Evolutionary conservation across 2,888 invertebrate genomes (phyloP).

Genomic region (Zootermopsis nevadensis): DNA sequence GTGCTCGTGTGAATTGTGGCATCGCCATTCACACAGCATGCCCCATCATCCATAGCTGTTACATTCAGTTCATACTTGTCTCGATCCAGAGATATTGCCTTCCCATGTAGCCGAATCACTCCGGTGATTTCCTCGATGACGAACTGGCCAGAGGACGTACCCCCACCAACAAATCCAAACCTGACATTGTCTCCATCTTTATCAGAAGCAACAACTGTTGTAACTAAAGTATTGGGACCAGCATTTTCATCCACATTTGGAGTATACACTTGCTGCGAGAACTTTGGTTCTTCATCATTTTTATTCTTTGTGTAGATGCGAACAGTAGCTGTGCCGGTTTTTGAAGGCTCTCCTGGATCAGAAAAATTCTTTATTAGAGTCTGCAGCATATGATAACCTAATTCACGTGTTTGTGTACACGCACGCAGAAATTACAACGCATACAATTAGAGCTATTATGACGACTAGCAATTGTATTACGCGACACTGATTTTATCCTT

Average conservation of each 20-base stretch:
- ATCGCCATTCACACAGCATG: conserved; percentile 92
- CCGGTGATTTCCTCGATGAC: conserved; percentile 96
- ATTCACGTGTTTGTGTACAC: too few species aligned
- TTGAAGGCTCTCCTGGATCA: conserved; percentile 81
- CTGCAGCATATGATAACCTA: background rate
- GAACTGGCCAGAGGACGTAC: conserved; percentile 91
- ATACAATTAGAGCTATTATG: background rate
- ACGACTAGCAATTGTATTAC: too few species aligned
- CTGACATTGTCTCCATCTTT: conserved; percentile 97
- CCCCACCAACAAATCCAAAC: conserved; percentile 88
- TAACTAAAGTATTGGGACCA: conserved; percentile 93
- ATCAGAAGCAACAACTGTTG: conserved; percentile 96
- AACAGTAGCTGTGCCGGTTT: conserved; percentile 93
- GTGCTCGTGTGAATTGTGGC: conserved; percentile 91
- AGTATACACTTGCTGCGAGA: conserved; percentile 95
- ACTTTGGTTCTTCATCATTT: conserved; percentile 97
- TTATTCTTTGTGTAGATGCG: conserved; percentile 97
- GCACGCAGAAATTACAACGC: background rate
- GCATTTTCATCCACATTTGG: conserved; percentile 97
- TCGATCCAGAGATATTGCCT: conserved; percentile 86
- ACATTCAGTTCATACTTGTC: conserved; percentile 97
- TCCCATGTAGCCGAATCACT: conserved; percentile 89
- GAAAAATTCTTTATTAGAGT: background rate
- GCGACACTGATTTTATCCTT: too few species aligned
- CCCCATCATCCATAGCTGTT: conserved; percentile 97